phyloP scores from a whole-genome alignment of 2,888 invertebrate genomes.

The Petrolisthes manimaculis region DNA sequence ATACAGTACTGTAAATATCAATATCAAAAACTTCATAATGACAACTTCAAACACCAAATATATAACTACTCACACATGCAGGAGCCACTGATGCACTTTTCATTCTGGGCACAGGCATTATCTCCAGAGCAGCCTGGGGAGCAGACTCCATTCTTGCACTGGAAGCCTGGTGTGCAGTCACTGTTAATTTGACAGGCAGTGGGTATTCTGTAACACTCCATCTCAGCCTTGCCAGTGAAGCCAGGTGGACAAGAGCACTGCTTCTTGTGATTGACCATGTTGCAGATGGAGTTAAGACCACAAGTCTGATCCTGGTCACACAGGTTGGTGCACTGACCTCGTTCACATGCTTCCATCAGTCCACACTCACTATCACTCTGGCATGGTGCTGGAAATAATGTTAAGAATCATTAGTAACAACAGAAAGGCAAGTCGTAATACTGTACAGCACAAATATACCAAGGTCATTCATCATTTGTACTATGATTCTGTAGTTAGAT shows the following conservation, averaged over 20 bases:
- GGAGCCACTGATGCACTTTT: conserved; percentile 85
- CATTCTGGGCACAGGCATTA: conserved; percentile 88
- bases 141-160: conserved; percentile 86
- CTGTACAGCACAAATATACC: not conserved
- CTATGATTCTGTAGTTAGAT: not conserved
- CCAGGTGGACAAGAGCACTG: conserved; percentile 91
- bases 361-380: conserved; percentile 68
- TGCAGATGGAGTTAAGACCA: conserved; percentile 89
- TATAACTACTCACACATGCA: conserved; percentile 80
- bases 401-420: conserved; percentile 79
- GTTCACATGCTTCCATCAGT: conserved; percentile 67
- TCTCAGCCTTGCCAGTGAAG: conserved; percentile 88
- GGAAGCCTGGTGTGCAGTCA: conserved; percentile 76
- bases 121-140: conserved; percentile 82
- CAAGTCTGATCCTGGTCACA: conserved; percentile 74
- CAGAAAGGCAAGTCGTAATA: conserved; percentile 65
- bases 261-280: conserved; percentile 91
- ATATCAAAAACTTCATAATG: too few relatives aligned
- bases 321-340: conserved; percentile 67
- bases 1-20: too few relatives aligned
- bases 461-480: not conserved
- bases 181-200: conserved; percentile 62
- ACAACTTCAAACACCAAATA: too few relatives aligned
- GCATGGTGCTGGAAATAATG: conserved; percentile 65
- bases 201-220: conserved; percentile 69